Evolutionary conservation across 1,140 invertebrate species (phyloP), one percentile per base, ranked within the genome.

Genomic region (Bicyclus anynana): DNA sequence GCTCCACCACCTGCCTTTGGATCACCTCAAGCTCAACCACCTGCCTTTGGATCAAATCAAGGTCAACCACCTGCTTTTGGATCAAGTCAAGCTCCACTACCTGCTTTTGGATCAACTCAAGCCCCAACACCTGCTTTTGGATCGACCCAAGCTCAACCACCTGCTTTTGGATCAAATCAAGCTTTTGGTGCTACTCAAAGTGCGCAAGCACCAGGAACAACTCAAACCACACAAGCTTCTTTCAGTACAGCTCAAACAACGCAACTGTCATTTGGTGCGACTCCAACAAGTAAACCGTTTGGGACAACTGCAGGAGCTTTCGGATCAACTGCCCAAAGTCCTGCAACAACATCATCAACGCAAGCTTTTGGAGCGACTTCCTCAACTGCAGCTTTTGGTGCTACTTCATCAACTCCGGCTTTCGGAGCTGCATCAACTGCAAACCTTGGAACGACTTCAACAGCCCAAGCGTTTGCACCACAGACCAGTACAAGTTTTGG

Each of bases 171-270:
- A 10, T 21, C 47, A 2, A 13, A 47, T 16, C 37, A 21, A 20
- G 18, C 57, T 13, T 54, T 47, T 47, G 29, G 37, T 17, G 17
- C 40, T 1, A 37, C 51, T 23, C 50, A 52, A 44, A 18, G 38
- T 20, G 14, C 35, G n/a, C 51, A 53, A 44, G 18, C 18, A 9
- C 40, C 18, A 18, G 18, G n/a, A 1, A 21, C 58, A 47, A 17
- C 55, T 23, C 52, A 44, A 52, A 33, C 37, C 12, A 46, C 27
- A 18, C 67, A 56, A 26, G 9, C 37, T 1, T 13, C 40, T 2
- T 35, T 35, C 29, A n/a, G 29, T 35, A 58, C 69, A 47, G 57
- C 72, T 23, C 70, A 62, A n/a, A 57, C 60, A 35, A 33, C 52
- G 20, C 54, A 61, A 9, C 53, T 52, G 23, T 23, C 27, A 44